Evolutionary conservation across 2,888 invertebrate genomes (phyloP), one percentile per base, ranked within the genome.

Genomic region (Congeria kusceri): DNA sequence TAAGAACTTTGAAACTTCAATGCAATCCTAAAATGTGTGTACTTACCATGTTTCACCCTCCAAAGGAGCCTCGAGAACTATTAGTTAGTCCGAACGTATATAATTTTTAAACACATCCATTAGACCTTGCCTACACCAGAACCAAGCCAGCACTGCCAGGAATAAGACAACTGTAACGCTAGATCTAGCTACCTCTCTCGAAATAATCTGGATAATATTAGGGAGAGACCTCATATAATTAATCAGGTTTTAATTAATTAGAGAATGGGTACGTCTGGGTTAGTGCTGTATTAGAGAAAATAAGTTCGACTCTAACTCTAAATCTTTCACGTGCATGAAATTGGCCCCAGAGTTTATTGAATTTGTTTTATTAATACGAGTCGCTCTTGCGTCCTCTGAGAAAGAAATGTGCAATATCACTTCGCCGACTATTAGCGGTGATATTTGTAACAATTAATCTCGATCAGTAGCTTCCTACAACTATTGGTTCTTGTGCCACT

Each of bases 401-500:
- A 70, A 67, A 75, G 79, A 75, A 79, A 75, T 66, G 74, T 79
- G 57, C 67, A 67, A 70, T 66, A 79, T 79, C 74, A 79, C 70
- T 68, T 79, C 78, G 69, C 58, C 71, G 65, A 61, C 66, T 56
- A 71, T 79, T 79, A 75, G 69, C 57, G 74, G 49, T 74, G 74
- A 79, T 79, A 71, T 67, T 79, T 70, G 67, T 79, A 62, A 79
- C 74, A 71, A 79, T 70, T 75, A 70, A 65, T 57, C 67, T 67
- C 46, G 32, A 58, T 72, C 53, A 53, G 23, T 53, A 11, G 53
- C 25, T 53, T 53, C 20, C 53, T 23, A 53, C 53, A 53, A 53
- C 20, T 39, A 39, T 39, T 39, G 39, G 13, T 15, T 39, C 15
- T 39, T 39, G 5, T 39, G 39, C 9, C 39, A 13, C 39, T 39